Conservation (phyloP, 2,113 vertebrate genomes). For the Tupaia chinensis region DNA sequence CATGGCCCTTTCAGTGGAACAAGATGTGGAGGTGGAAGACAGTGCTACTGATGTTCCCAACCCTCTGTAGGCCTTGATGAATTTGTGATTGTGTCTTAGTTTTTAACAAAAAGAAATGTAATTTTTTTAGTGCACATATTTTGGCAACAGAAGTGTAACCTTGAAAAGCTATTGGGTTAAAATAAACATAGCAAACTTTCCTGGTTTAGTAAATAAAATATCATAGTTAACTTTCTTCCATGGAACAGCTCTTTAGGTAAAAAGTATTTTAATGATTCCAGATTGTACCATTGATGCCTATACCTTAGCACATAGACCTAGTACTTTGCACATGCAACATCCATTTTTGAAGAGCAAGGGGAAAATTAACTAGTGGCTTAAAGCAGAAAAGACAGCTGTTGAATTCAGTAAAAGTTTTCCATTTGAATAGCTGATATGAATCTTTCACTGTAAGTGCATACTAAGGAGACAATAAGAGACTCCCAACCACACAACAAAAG, state of each 20-base stretch:
- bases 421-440: slow-evolving; percentile 63
- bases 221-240: slow-evolving; percentile 24
- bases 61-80: too few species aligned
- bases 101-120: background rate
- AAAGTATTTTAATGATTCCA: slow-evolving; percentile 54
- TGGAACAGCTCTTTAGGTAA: slow-evolving; percentile 31
- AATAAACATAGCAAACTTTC: slow-evolving; percentile 53
- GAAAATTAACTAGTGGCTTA: slow-evolving; percentile 54
- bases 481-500: slow-evolving; percentile 7
- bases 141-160: slow-evolving; percentile 5
- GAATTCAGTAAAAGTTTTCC: slow-evolving; percentile 17
- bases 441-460: slow-evolving; percentile 49
- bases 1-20: too few species aligned
- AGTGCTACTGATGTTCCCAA: too few species aligned
- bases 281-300: slow-evolving; percentile 41
- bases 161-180: slow-evolving; percentile 10
- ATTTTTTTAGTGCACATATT: slow-evolving; percentile 35
- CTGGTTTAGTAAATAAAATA: slow-evolving; percentile 34
- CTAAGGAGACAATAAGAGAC: slow-evolving; percentile 29
- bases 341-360: slow-evolving; percentile 63
- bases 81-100: too few species aligned
- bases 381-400: slow-evolving; percentile 43
- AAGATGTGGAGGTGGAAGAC: too few species aligned
- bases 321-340: background rate
- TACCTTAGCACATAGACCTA: background rate